These are phyloP conservation scores for Neoitamus cyanurus DNA, from an alignment of 2,888 invertebrate genomes.

Conservation along the genomic window DNA sequence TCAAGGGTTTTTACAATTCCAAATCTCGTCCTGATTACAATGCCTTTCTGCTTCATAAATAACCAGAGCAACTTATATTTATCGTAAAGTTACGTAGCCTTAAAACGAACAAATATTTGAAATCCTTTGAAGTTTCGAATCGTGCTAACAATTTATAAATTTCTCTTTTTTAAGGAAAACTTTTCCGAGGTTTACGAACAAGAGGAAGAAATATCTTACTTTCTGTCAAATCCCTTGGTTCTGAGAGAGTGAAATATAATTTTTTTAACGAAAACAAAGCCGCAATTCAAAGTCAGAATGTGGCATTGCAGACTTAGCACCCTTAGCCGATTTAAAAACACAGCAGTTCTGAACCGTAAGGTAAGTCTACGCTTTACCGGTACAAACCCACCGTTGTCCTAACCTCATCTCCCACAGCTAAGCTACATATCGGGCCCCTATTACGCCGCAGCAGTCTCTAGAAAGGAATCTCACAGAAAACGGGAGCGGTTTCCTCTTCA, in stretches of 20 bases:
- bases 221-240: background rate
- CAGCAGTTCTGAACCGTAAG: background rate
- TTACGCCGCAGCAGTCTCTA: background rate
- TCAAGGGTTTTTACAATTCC: too few species aligned
- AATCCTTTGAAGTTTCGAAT: too few species aligned
- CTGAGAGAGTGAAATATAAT: background rate
- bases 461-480: background rate
- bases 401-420: slow-evolving; percentile 6
- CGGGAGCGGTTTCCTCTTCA: background rate
- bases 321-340: background rate
- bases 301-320: background rate
- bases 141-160: too few species aligned
- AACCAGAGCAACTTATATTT: too few species aligned
- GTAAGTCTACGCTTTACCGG: background rate
- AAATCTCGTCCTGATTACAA: too few species aligned
- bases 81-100: too few species aligned
- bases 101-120: too few species aligned
- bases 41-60: too few species aligned
- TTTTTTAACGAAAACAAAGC: background rate
- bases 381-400: background rate
- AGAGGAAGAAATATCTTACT: background rate
- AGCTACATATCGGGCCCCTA: background rate
- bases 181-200: background rate
- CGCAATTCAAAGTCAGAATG: background rate
- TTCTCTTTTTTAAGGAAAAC: background rate